A percentile compares a stretch with the other conserved stretches of the same genome.
Conservation (phyloP, 92 coral and sea anemone species). For the Micromussa lordhowensis region DNA sequence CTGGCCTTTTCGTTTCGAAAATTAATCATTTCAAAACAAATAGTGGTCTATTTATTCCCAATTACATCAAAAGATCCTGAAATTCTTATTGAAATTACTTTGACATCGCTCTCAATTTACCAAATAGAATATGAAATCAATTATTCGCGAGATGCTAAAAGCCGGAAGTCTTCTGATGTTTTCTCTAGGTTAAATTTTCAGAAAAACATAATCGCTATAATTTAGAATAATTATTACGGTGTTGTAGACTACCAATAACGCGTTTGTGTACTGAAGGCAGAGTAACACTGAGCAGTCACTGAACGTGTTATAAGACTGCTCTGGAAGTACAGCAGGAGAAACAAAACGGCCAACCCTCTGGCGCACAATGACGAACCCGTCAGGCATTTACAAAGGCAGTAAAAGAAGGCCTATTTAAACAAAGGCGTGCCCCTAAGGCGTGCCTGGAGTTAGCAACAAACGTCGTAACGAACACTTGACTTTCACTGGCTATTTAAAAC, state of each 20-base stretch:
- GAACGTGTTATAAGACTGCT: background rate
- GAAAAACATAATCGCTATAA: background rate
- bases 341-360: too few relatives aligned
- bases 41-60: conserved; percentile 19
- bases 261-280: background rate
- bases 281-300: background rate
- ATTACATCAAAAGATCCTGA: conserved; percentile 10
- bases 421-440: too few relatives aligned
- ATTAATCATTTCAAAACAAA: background rate
- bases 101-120: background rate
- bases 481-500: background rate
- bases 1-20: background rate
- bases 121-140: background rate
- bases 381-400: background rate
- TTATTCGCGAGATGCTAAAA: background rate
- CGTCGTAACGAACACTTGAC: background rate
- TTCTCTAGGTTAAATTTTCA: background rate
- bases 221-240: too few relatives aligned
- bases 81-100: background rate
- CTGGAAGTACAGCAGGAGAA: background rate
- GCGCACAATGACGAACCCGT: background rate
- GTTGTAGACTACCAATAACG: background rate
- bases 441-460: too few relatives aligned
- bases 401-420: background rate
- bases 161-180: conserved; percentile 1